Evolutionary conservation across 2,797 vertebrate genomes (phyloP).

Genomic region (Caiman crocodilus): DNA sequence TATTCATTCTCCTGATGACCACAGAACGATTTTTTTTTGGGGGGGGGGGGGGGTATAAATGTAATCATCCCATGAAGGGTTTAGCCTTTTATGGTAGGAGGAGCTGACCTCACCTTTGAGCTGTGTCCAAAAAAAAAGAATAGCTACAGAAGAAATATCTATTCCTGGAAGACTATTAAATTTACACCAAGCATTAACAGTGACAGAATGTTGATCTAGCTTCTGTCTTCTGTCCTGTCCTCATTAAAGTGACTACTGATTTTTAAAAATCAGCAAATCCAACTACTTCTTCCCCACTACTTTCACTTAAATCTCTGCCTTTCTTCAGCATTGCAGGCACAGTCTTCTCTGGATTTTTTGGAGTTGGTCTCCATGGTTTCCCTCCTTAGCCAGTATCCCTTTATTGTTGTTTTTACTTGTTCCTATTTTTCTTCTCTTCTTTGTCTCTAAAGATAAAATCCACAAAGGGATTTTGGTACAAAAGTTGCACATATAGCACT

Average conservation of each 20-base stretch:
- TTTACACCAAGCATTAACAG: conserved; percentile 8
- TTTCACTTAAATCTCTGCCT: not conserved
- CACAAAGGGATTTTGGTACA: not conserved
- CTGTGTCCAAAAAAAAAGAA: conserved; percentile 44
- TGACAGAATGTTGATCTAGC: conserved; percentile 34
- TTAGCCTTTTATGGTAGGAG: conserved; percentile 34
- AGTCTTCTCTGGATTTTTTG: not conserved
- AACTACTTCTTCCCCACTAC: not conserved
- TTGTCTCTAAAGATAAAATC: not conserved
- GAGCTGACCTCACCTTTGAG: conserved; percentile 49
- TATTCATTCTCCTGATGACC: not conserved
- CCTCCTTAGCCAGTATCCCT: accelerated
- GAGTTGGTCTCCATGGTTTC: not conserved
- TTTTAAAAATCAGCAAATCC: not conserved
- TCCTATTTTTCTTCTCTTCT: not conserved
- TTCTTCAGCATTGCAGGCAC: not conserved
- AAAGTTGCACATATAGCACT: too few species aligned
- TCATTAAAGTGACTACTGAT: not conserved
- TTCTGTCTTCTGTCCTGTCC: conserved; percentile 25
- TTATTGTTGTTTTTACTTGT: accelerated
- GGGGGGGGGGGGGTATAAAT: not conserved
- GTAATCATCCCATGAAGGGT: conserved; percentile 30
- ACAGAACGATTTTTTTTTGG: not conserved
- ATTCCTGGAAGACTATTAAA: conserved; percentile 40
- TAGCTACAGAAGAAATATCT: not conserved